phyloP scores from a whole-genome alignment of 2,888 invertebrate genomes.

The Parelbella ahira region DNA sequence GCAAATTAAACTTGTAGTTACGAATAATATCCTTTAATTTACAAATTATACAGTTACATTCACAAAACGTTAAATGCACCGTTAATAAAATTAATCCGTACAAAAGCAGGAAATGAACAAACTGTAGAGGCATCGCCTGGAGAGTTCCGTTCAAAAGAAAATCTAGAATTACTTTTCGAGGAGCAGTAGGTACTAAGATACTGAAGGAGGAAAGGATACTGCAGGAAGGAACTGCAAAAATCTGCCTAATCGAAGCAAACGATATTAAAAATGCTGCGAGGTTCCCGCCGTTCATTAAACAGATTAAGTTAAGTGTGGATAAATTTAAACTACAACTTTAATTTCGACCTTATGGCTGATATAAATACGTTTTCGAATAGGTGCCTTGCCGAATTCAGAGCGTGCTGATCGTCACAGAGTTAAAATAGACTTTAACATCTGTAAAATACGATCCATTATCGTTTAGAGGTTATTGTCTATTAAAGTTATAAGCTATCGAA shows the following conservation, averaged over 20 bases:
- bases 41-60: too few relatives aligned
- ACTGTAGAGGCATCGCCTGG: background rate
- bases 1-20: too few relatives aligned
- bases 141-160: background rate
- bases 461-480: too few relatives aligned
- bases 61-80: background rate
- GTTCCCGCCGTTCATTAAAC: conserved; percentile 8
- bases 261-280: conserved; percentile 11
- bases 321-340: background rate
- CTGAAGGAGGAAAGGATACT: background rate
- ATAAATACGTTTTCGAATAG: too few relatives aligned
- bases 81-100: background rate
- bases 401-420: too few relatives aligned
- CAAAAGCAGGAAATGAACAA: conserved; percentile 2
- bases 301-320: conserved; percentile 1
- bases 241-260: conserved; percentile 19
- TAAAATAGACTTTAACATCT: conserved; percentile 2
- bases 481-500: conserved; percentile 1
- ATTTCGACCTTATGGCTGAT: too few relatives aligned
- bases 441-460: too few relatives aligned
- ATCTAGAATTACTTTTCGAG: conserved; percentile 5
- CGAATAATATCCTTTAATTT: too few relatives aligned
- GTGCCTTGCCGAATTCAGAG: too few relatives aligned
- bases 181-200: background rate
- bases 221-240: background rate